phyloP scores from a whole-genome alignment of 2,888 invertebrate genomes.

The Drosophila meridionalis region DNA sequence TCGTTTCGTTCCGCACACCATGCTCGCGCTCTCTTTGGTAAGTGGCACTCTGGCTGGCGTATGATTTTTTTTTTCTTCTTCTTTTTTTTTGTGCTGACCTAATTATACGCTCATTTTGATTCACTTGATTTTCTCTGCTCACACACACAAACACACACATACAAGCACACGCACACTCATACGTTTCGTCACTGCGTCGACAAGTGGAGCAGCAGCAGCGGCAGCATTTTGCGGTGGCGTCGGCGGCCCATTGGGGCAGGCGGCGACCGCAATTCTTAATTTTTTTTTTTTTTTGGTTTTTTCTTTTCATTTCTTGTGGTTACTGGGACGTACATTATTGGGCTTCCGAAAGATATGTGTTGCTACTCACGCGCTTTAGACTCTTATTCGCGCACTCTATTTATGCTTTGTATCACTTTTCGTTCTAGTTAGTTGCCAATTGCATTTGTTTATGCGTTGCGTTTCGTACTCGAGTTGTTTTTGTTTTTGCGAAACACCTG shows the following conservation, averaged over 20 bases:
- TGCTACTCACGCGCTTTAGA: constrained; percentile 53
- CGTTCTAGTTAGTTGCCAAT: constrained; percentile 49
- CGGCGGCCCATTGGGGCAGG: constrained; percentile 65
- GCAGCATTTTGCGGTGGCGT: constrained; percentile 50
- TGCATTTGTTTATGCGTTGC: constrained; percentile 47
- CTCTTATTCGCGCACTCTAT: constrained; percentile 47
- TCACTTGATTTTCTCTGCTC: constrained; percentile 81
- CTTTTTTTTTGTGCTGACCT: constrained; percentile 81
- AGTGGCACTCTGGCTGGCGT: constrained; percentile 72
- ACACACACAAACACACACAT: constrained; percentile 45
- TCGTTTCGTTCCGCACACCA: constrained; percentile 47
- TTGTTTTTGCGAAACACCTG: constrained; percentile 46
- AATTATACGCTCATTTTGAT: constrained; percentile 83
- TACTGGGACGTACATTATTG: constrained; percentile 74
- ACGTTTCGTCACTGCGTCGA: constrained; percentile 79
- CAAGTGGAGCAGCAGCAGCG: constrained; percentile 75
- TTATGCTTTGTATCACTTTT: constrained; percentile 56
- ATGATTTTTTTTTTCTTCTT: constrained; percentile 60
- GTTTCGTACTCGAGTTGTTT: constrained; percentile 19
- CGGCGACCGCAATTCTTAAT: constrained; percentile 68
- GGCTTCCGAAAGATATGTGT: constrained; percentile 51
- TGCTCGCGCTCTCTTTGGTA: constrained; percentile 75
- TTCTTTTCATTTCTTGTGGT: constrained; percentile 60
- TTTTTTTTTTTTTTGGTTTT: constrained; percentile 24
- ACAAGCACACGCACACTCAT: constrained; percentile 44